Evolutionary conservation across 1,140 invertebrate species (phyloP), one percentile per base, ranked within the genome.

Genomic region (Heliconius congener): DNA sequence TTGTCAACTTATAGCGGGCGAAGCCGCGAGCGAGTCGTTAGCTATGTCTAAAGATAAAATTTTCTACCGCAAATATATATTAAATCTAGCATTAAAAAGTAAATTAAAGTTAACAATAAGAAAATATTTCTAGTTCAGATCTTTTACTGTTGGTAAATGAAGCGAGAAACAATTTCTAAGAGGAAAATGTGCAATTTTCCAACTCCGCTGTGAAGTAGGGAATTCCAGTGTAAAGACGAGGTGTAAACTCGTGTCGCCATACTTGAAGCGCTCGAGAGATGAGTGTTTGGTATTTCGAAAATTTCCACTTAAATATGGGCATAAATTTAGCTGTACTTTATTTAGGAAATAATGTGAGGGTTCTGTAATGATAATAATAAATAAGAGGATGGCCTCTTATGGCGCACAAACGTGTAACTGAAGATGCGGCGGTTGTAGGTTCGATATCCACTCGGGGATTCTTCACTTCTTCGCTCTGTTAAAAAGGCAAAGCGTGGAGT

Each of bases 231-330:
- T 27, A 5, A 66, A 66, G 60, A n/a, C 60, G 60, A 66, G 60
- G 60, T 66, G 60, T 66, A 27, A 66, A 66, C 60, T 66, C 60
- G 60, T 66, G 60, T 66, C 60, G 60, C 23, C 60, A 66, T 66
- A 66, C 60, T 66, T 16, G n/a, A 66, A 66, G 57, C 19, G 55
- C 55, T 66, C 16, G 8, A 27, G 55, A 60, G 23, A 66, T 27
- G 60, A 66, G 60, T 66, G 60, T 66, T 66, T 66, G 60, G 60
- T 66, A 66, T 66, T 66, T 66, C 11, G 11, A 27, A 66, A 27
- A 66, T 66, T 30, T 66, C 60, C 30, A 66, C 60, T 66, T 66
- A 16, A 57, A 66, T 66, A 66, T 27, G 23, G 23, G 0, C n/a
- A 27, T 66, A 16, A 66, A 66, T 66, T 66, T 66, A 2, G 23